Percentiles rank a stretch among this genome's conserved stretches.
phyloP scores from a whole-genome alignment of 2,797 vertebrate genomes.

The Nothura maculosa region DNA sequence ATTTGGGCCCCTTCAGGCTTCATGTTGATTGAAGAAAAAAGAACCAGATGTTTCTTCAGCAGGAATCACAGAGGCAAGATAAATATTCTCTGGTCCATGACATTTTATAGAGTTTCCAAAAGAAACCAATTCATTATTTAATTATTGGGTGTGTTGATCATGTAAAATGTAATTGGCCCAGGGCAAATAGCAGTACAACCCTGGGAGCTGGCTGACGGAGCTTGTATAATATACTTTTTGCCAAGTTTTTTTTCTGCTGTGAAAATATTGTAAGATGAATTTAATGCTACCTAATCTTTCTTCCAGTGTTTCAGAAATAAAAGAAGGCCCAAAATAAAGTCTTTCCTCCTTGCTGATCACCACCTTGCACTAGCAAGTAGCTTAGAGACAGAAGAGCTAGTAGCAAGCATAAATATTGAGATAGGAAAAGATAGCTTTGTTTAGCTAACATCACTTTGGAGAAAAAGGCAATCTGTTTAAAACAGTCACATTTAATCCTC shows the following conservation, averaged over 20 bases:
- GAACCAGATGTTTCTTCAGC: constrained; percentile 82
- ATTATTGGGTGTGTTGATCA: constrained; percentile 78
- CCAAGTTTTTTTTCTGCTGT: constrained; percentile 63
- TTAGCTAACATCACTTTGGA: constrained; percentile 59
- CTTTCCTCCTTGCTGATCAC: constrained; percentile 15
- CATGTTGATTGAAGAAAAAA: constrained; percentile 82
- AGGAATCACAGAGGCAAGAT: constrained; percentile 74
- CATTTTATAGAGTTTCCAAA: constrained; percentile 77
- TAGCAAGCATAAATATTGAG: constrained; percentile 75
- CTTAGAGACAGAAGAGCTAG: constrained; percentile 52
- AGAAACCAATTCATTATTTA: constrained; percentile 81
- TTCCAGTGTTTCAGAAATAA: constrained; percentile 73
- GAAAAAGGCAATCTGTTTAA: constrained; percentile 67
- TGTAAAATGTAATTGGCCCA: constrained; percentile 79
- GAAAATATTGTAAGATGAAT: constrained; percentile 75
- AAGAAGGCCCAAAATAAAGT: constrained; percentile 43
- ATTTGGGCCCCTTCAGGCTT: constrained; percentile 79
- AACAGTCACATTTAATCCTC: constrained; percentile 53
- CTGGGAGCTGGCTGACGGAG: constrained; percentile 70
- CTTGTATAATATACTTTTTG: constrained; percentile 46
- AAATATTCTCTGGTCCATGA: constrained; percentile 77
- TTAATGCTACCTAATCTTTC: constrained; percentile 68
- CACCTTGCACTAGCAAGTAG: constrained; percentile 46
- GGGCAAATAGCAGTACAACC: constrained; percentile 66
- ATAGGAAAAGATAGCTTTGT: constrained; percentile 68